Conservation (phyloP, 1,140 invertebrate species). For the Arion vulgaris region DNA sequence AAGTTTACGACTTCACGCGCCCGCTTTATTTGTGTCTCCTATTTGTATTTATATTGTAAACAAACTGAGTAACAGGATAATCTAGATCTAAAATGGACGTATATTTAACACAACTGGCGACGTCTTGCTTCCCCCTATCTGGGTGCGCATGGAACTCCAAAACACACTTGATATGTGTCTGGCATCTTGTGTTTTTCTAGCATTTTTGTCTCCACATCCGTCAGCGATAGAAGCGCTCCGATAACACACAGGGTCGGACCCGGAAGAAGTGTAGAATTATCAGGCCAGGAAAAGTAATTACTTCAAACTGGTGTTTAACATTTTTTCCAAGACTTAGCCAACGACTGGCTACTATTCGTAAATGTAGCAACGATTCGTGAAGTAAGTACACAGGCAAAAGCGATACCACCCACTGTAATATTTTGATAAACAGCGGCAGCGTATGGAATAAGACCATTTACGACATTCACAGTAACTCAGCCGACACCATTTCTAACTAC, state of each 20-base stretch:
- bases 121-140: constrained; percentile 20
- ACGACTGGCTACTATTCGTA: constrained; percentile 2
- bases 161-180: constrained; percentile 31
- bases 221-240: constrained; percentile 24
- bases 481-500: too few species aligned
- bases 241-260: constrained; percentile 8
- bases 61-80: constrained; percentile 20
- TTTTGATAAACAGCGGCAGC: too few species aligned
- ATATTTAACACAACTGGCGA: constrained; percentile 28
- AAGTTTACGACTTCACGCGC: constrained; percentile 18
- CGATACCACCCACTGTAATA: not conserved
- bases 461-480: too few species aligned
- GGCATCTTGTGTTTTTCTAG: constrained; percentile 25
- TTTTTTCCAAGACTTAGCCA: not conserved
- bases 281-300: constrained; percentile 18
- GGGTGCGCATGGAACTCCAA: constrained; percentile 10
- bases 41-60: constrained; percentile 24
- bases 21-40: constrained; percentile 14
- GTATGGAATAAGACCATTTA: too few species aligned
- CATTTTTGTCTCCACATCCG: constrained; percentile 32
- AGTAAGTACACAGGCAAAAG: not conserved
- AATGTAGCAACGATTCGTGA: not conserved
- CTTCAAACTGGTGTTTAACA: not conserved
- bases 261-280: constrained; percentile 31
- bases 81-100: constrained; percentile 27